phyloP scores from a whole-genome alignment of 2,888 invertebrate species.

The Heliconius cydno region DNA sequence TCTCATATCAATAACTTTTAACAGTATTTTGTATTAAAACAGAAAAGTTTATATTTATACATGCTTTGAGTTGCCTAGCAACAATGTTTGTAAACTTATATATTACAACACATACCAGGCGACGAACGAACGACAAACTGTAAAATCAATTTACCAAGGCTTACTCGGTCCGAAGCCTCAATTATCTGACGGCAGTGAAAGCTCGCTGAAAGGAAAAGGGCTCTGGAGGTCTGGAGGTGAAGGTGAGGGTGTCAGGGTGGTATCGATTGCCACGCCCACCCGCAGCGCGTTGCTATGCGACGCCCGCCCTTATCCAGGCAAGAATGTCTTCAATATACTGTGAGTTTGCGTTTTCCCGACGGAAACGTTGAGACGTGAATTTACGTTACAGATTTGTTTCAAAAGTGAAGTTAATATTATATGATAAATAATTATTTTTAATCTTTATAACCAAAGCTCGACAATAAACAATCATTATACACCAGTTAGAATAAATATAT shows the following conservation, averaged over 20 bases:
- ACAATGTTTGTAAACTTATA: conserved; percentile 21
- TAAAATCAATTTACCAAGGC: conserved; percentile 28
- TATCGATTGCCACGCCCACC: conserved; percentile 89
- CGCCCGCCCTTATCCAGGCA: conserved; percentile 56
- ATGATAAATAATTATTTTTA: not conserved
- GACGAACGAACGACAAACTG: not conserved
- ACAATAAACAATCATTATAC: too few species aligned
- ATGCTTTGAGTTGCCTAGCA: conserved; percentile 8
- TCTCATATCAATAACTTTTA: too few species aligned
- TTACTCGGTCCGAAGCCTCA: conserved; percentile 32
- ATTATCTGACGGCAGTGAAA: conserved; percentile 42
- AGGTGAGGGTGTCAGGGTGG: conserved; percentile 76
- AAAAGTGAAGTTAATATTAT: not conserved
- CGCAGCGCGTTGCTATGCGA: conserved; percentile 83
- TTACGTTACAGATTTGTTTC: not conserved
- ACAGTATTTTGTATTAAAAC: not conserved
- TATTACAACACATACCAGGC: conserved; percentile 6
- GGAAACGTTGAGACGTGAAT: conserved; percentile 5
- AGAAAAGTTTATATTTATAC: not conserved
- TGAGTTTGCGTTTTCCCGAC: conserved; percentile 12
- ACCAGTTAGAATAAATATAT: not conserved
- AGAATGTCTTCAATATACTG: conserved; percentile 44
- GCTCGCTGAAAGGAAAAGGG: conserved; percentile 60
- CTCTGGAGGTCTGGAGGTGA: conserved; percentile 55
- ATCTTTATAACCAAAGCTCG: not conserved